Base-by-base conservation (phyloP, 2,888 invertebrate species). In the Microdon myrmicae region DNA sequence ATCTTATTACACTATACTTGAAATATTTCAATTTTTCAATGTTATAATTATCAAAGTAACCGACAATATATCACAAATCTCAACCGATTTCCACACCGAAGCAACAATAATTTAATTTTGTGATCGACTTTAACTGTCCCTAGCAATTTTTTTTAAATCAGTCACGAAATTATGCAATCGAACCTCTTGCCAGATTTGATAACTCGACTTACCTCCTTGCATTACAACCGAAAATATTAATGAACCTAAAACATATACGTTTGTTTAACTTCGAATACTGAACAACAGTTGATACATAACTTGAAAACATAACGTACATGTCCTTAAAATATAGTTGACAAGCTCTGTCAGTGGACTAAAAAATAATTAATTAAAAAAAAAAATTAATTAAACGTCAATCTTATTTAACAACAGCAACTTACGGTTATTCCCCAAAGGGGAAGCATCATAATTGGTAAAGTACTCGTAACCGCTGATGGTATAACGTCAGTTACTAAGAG, bases 261-360 rank as follows among this genome's bases (percentile, higher is more conserved):
- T 89, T 88, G 69, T 94, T 93, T 13, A 94, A 80, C 74, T 90
- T 90, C 68, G 90, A 90, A 74, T 90, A 87, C 78, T 94, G 93
- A 1, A 94, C 90, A 0, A 90, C 90, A 1, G 92, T 88, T 0
- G 93, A 94, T 45, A 93, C 89, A 8, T 93, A 92, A 0, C 92
- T 92, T 76, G 89, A 84, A 74, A 90, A 90, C 89, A 90, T 89
- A 86, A 90, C 87, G 72, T 88, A 89, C 0, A 89, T 89, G 69
- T 87, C 87, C 76, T 88, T 89, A 72, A 90, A 85, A 74, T 89
- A 90, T 9, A 87, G 86, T 5, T 85, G 81, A 54, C 87, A 87
- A 0, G 87, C 86, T 38, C 74, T 74, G 58, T 83, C 83, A 0
- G 83, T 70, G 22, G 45, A 56, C 68, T 68, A 37, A 10, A 41